Percentiles rank a stretch among this genome's conserved stretches.
phyloP scores from a whole-genome alignment of 2,888 invertebrate genomes.

The Mythimna lalbum region DNA sequence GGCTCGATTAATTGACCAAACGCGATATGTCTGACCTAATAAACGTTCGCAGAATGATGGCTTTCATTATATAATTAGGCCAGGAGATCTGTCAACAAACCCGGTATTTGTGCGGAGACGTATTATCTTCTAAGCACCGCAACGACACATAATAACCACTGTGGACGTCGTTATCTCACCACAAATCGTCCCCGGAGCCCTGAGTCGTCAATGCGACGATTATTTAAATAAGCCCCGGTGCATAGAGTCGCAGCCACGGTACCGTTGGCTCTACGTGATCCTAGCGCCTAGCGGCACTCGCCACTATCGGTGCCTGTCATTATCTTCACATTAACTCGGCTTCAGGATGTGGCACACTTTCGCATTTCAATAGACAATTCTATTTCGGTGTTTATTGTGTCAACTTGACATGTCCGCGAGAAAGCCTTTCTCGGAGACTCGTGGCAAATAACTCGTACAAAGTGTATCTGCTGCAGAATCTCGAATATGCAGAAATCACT shows the following conservation, averaged over 20 bases:
- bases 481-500: constrained; percentile 32
- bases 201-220: constrained; percentile 75
- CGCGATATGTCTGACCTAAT: constrained; percentile 36
- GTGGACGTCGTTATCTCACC: constrained; percentile 70
- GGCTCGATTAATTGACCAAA: constrained; percentile 4
- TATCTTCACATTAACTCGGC: constrained; percentile 79
- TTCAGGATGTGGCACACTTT: constrained; percentile 86
- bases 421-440: constrained; percentile 47
- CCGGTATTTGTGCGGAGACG: constrained; percentile 34
- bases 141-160: constrained; percentile 60
- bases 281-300: constrained; percentile 81
- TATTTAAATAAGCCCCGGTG: constrained; percentile 84
- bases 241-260: constrained; percentile 72
- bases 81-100: constrained; percentile 54
- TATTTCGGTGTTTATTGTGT: constrained; percentile 66
- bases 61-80: constrained; percentile 54
- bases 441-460: constrained; percentile 26
- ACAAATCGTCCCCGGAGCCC: constrained; percentile 71
- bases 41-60: constrained; percentile 38
- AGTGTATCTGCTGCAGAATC: constrained; percentile 28
- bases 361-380: constrained; percentile 68
- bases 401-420: constrained; percentile 50
- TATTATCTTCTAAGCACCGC: constrained; percentile 59
- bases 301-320: constrained; percentile 76
- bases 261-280: constrained; percentile 87